Percentiles rank a stretch among this genome's conserved stretches.
Conservation (phyloP, 2,797 vertebrate genomes). For the Chelidonichthys spinosus region DNA sequence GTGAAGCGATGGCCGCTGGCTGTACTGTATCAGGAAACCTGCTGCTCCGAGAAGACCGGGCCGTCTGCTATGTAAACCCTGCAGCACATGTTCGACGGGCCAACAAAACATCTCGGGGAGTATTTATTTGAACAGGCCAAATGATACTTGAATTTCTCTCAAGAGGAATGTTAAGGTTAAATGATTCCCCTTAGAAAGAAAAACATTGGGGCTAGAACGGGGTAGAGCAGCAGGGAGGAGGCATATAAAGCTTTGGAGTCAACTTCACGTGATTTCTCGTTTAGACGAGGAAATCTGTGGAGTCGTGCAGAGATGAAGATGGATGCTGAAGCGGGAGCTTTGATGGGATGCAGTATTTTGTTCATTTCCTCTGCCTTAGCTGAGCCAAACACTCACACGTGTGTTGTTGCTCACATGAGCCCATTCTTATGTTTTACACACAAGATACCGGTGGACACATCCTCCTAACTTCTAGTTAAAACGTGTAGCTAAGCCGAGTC, state of each 20-base stretch:
- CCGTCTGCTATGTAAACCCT: slow-evolving; percentile 71
- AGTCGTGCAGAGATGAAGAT: slow-evolving; percentile 17
- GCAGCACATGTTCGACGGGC: slow-evolving; percentile 67
- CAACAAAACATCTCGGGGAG: slow-evolving; percentile 76
- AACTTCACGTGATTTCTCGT: slow-evolving; percentile 52
- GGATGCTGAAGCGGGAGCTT: slow-evolving; percentile 37
- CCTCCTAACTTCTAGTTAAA: neutral
- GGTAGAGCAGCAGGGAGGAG: slow-evolving; percentile 1
- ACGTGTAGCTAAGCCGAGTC: neutral
- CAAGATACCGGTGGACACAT: neutral
- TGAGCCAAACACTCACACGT: neutral
- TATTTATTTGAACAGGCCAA: slow-evolving; percentile 85
- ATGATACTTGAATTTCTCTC: slow-evolving; percentile 78
- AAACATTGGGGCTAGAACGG: slow-evolving; percentile 58
- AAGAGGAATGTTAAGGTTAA: slow-evolving; percentile 79
- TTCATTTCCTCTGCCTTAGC: slow-evolving; percentile 53
- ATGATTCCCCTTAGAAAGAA: slow-evolving; percentile 76
- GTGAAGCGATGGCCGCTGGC: slow-evolving; percentile 50
- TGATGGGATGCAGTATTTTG: slow-evolving; percentile 38
- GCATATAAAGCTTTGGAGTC: slow-evolving; percentile 33
- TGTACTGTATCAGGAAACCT: slow-evolving; percentile 13
- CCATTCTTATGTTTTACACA: neutral
- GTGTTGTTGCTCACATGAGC: slow-evolving; percentile 18
- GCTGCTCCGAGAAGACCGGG: slow-evolving; percentile 4
- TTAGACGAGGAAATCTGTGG: slow-evolving; percentile 37